phyloP scores from a whole-genome alignment of 2,113 vertebrate genomes.

The Pseudolaguvia tuberculata region DNA sequence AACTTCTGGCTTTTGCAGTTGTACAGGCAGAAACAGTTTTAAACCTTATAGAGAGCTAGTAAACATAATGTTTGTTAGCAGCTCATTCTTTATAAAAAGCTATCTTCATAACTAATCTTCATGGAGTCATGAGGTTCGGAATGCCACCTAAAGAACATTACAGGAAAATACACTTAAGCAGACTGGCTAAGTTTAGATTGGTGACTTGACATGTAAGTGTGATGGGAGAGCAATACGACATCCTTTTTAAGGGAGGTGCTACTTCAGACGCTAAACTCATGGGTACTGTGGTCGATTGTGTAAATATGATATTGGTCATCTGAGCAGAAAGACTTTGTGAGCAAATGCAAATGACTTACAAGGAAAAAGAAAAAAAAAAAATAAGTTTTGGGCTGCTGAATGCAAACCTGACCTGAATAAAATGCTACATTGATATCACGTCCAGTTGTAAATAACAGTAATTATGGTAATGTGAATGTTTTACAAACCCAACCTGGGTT shows the following conservation, averaged over 20 bases:
- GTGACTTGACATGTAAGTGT: constrained; percentile 27
- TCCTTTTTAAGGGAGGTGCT: constrained; percentile 34
- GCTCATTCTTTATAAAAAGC: not conserved
- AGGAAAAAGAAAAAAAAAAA: not conserved
- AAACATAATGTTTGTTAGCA: not conserved
- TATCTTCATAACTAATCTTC: not conserved
- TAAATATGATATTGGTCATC: constrained; percentile 32
- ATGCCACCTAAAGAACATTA: constrained; percentile 8
- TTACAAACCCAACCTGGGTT: constrained; percentile 35
- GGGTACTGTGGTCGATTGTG: constrained; percentile 22
- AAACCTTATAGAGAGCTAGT: not conserved
- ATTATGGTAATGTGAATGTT: constrained; percentile 20
- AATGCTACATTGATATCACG: constrained; percentile 29
- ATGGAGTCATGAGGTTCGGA: not conserved
- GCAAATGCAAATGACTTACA: not conserved
- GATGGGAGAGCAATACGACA: constrained; percentile 35
- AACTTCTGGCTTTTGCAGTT: not conserved
- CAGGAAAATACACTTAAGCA: not conserved
- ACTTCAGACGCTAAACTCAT: constrained; percentile 45
- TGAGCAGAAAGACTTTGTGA: not conserved
- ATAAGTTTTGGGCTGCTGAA: too few relatives aligned
- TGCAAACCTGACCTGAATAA: not conserved
- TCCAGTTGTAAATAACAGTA: constrained; percentile 14
- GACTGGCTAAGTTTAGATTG: constrained; percentile 27
- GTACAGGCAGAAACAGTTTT: constrained; percentile 1